phyloP scores from a whole-genome alignment of 2,888 invertebrate genomes.

The Choristoneura rosaceana region DNA sequence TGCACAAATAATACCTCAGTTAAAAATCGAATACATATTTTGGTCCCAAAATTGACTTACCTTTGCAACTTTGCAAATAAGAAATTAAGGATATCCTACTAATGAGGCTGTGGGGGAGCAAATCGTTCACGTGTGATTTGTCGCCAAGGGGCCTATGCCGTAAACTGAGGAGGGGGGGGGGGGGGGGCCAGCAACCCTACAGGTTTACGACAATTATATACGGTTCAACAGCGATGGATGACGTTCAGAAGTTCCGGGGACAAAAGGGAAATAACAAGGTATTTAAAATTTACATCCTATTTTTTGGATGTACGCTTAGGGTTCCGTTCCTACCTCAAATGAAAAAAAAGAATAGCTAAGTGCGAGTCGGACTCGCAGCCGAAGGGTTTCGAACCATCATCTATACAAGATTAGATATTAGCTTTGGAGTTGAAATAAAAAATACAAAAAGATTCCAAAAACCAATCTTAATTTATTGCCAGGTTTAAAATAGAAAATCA shows the following conservation, averaged over 20 bases:
- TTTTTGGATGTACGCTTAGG: too few species aligned
- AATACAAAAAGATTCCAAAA: too few species aligned
- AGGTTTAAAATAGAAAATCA: not conserved
- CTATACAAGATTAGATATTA: too few species aligned
- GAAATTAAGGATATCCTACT: conserved; percentile 46
- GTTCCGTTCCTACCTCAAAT: not conserved
- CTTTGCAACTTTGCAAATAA: not conserved
- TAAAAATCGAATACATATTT: not conserved
- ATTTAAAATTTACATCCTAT: not conserved
- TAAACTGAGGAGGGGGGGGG: conserved; percentile 49
- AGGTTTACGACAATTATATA: not conserved
- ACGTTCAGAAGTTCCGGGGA: not conserved
- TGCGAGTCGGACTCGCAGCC: too few species aligned
- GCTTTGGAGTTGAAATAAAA: too few species aligned
- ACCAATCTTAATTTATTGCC: too few species aligned
- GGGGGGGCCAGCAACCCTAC: not conserved
- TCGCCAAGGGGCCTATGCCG: conserved; percentile 62
- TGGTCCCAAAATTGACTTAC: not conserved
- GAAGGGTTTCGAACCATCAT: too few species aligned
- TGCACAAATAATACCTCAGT: too few species aligned
- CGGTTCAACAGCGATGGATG: conserved; percentile 4
- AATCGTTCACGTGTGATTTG: conserved; percentile 61
- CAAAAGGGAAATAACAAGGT: conserved; percentile 13
- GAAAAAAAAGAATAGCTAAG: not conserved
- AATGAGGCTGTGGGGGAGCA: conserved; percentile 55